Conservation (phyloP, 2,113 vertebrate species). For the Salvelinus namaycush region DNA sequence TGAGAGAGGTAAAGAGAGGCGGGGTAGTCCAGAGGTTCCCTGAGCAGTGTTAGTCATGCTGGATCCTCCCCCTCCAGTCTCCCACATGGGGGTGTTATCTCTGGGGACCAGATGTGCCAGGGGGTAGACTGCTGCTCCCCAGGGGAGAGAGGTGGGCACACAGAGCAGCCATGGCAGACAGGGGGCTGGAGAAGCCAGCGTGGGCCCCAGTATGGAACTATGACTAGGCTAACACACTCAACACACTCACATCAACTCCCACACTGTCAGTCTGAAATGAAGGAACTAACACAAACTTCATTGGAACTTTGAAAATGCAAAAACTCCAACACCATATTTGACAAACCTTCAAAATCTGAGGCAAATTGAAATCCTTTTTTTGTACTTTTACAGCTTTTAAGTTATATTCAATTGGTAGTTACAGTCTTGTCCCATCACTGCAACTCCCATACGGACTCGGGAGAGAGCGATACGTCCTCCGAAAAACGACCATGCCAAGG, state of each 20-base stretch:
- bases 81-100: background rate
- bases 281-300: no score
- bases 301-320: no score
- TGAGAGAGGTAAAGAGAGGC: background rate
- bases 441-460: no score
- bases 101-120: background rate
- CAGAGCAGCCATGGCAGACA: background rate
- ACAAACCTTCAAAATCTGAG: background rate
- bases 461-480: no score
- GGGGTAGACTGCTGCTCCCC: background rate
- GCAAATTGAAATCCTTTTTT: background rate
- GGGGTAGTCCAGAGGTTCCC: background rate
- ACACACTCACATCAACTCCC: background rate
- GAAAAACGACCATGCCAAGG: no score
- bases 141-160: background rate
- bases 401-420: no score
- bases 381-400: no score
- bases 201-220: background rate
- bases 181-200: background rate
- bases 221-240: background rate
- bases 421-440: no score
- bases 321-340: background rate
- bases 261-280: background rate
- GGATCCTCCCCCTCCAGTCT: background rate
- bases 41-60: background rate